Percentiles rank a stretch among this genome's conserved stretches.
Conservation (phyloP, 2,888 invertebrate genomes). For the Zygothrica quintamaculata region DNA sequence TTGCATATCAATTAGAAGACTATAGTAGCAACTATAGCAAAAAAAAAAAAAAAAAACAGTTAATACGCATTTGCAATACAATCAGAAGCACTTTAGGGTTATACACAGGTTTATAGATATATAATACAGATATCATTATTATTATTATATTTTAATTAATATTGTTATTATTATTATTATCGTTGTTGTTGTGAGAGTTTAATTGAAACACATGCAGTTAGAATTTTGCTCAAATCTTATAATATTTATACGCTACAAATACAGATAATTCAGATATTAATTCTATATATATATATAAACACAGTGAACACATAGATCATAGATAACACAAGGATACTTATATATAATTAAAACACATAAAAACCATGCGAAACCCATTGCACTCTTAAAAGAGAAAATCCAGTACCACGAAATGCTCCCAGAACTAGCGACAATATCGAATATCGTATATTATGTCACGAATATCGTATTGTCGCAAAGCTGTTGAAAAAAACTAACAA, state of each 20-base stretch:
- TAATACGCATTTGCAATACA: conserved; percentile 35
- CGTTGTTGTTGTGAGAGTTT: conserved; percentile 67
- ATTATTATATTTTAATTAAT: conserved; percentile 11
- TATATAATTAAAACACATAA: neutral
- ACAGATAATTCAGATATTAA: conserved; percentile 35
- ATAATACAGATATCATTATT: conserved; percentile 8
- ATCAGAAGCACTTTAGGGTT: conserved; percentile 47
- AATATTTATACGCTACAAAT: conserved; percentile 56
- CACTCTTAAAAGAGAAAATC: too few species aligned
- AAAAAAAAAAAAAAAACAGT: conserved; percentile 2
- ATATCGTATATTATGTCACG: conserved; percentile 29
- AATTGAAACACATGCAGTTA: conserved; percentile 60
- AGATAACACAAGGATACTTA: neutral
- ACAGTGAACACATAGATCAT: neutral
- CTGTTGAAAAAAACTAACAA: conserved; percentile 34
- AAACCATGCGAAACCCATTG: neutral
- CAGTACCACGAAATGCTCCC: neutral
- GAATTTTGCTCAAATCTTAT: conserved; percentile 74
- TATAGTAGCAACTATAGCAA: neutral
- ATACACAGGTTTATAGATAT: neutral
- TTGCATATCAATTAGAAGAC: conserved; percentile 50
- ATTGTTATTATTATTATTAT: conserved; percentile 39
- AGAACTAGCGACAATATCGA: neutral
- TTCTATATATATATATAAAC: conserved; percentile 10
- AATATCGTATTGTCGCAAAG: conserved; percentile 21